These are phyloP conservation scores for Lota lota DNA, from an alignment of 2,113 vertebrate genomes.

Conservation along the genomic window DNA sequence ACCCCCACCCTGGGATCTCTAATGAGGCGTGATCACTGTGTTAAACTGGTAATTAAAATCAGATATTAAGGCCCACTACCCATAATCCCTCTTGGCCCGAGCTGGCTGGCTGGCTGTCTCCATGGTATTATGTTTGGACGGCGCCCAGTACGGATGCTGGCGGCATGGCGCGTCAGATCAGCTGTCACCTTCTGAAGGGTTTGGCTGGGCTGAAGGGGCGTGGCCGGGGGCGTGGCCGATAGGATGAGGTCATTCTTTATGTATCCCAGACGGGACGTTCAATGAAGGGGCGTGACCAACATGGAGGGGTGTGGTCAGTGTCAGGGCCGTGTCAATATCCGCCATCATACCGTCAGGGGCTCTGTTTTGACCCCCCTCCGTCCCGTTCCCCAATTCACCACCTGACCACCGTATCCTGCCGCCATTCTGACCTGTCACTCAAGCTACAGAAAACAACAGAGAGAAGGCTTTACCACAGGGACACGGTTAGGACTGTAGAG, in stretches of 20 bases:
- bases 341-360: too few species aligned
- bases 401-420: too few species aligned
- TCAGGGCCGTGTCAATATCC: too few species aligned
- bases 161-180: conserved; percentile 37
- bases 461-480: too few species aligned
- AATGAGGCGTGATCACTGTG: conserved; percentile 75
- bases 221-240: not conserved
- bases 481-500: too few species aligned
- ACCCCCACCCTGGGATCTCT: conserved; percentile 48
- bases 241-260: conserved; percentile 17
- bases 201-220: conserved; percentile 4
- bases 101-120: conserved; percentile 51
- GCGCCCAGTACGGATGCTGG: conserved; percentile 26
- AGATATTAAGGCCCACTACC: conserved; percentile 73
- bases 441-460: too few species aligned
- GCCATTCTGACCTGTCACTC: too few species aligned
- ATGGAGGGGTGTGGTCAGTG: too few species aligned
- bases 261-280: not conserved
- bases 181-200: conserved; percentile 33
- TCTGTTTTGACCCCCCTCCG: too few species aligned
- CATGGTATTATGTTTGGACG: conserved; percentile 32
- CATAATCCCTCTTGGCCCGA: conserved; percentile 70
- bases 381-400: too few species aligned
- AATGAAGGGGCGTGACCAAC: too few species aligned
- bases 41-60: conserved; percentile 78